Percentiles rank a stretch among this genome's conserved stretches.
Evolutionary conservation across 37 sponge, comb jelly and placozoan genomes (phyloP).

Genomic region (Ephydatia muelleri): DNA sequence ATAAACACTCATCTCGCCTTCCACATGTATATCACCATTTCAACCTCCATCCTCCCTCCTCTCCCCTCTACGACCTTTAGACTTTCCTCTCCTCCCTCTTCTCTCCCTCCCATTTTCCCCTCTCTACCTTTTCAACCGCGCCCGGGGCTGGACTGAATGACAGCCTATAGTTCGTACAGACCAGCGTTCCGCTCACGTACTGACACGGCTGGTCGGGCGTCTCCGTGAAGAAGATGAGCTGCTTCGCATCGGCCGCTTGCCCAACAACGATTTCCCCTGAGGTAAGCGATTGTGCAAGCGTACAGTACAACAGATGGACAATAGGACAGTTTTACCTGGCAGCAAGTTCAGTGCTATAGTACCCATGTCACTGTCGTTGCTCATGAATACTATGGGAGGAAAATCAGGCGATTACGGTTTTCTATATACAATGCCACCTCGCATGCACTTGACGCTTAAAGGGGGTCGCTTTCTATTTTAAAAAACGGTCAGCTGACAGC

Average conservation of each 20-base stretch:
- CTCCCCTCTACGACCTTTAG: no score
- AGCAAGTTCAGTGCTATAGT: no score
- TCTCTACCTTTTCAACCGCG: background rate
- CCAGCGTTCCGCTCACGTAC: slow-evolving; percentile 31
- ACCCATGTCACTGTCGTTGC: no score
- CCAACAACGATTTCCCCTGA: slow-evolving; percentile 56
- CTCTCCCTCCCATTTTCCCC: background rate
- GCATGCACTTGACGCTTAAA: background rate
- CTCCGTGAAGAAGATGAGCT: slow-evolving; percentile 39
- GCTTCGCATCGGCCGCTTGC: slow-evolving; percentile 22
- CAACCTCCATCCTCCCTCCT: no score
- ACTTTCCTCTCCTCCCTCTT: no score
- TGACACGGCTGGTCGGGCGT: slow-evolving; percentile 7
- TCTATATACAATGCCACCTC: background rate
- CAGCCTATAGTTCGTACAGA: slow-evolving; percentile 64
- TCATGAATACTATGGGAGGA: no score
- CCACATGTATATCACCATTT: no score
- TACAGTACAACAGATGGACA: background rate
- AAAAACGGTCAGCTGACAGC: background rate
- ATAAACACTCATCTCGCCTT: no score
- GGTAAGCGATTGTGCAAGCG: background rate
- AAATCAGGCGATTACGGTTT: no score
- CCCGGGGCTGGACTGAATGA: slow-evolving; percentile 34
- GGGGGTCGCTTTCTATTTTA: background rate
- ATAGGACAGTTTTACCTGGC: background rate